Evolutionary conservation across 2,797 vertebrate genomes (phyloP).

Genomic region (Decapterus maruadsi): DNA sequence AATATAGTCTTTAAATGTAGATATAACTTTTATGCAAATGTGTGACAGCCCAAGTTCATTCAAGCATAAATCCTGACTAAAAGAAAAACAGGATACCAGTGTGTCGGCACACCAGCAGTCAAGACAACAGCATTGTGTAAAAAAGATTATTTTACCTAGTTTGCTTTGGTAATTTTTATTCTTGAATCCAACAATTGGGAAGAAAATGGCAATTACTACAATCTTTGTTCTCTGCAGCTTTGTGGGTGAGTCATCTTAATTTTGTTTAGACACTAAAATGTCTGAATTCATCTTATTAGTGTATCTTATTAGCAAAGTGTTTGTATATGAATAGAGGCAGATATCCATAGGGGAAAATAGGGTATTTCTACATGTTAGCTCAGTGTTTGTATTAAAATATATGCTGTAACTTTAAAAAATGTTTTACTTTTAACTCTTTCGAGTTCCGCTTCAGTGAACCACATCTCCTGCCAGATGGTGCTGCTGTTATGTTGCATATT

Average conservation of each 20-base stretch:
- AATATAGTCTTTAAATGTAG: neutral
- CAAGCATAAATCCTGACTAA: slow-evolving; percentile 70
- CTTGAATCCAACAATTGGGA: slow-evolving; percentile 1
- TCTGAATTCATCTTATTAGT: neutral
- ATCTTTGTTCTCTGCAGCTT: slow-evolving; percentile 63
- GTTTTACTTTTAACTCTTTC: slow-evolving; percentile 22
- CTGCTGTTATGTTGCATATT: neutral
- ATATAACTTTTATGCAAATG: slow-evolving; percentile 62
- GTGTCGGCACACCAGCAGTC: slow-evolving; percentile 3
- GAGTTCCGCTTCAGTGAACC: slow-evolving; percentile 80
- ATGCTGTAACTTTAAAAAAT: neutral
- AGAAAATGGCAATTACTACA: slow-evolving; percentile 44
- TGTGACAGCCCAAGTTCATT: slow-evolving; percentile 46
- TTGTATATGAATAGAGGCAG: neutral
- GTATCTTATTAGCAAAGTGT: neutral
- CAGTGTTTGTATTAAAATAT: neutral
- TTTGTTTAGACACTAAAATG: slow-evolving; percentile 11
- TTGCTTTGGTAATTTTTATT: neutral
- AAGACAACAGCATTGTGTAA: neutral
- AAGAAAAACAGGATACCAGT: slow-evolving; percentile 38
- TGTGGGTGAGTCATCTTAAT: slow-evolving; percentile 61
- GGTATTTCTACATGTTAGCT: neutral
- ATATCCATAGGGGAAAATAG: neutral
- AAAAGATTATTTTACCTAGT: neutral
- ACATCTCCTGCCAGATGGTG: slow-evolving; percentile 74